phyloP scores from a whole-genome alignment of 2,797 vertebrate genomes.

The Rhyacichthys aspro region DNA sequence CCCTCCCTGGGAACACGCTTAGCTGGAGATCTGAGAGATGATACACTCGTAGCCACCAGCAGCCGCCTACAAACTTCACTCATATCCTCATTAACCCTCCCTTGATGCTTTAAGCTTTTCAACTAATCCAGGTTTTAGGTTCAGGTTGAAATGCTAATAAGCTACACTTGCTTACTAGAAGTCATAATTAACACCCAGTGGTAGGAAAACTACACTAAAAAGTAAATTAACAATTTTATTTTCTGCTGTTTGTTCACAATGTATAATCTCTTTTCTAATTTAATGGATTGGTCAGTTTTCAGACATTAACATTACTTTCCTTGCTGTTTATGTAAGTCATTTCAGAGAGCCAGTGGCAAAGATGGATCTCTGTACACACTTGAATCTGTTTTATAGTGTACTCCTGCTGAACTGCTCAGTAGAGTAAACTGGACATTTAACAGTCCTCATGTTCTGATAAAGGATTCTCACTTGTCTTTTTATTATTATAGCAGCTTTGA shows the following conservation, averaged over 20 bases:
- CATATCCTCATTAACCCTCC: slow-evolving; percentile 73
- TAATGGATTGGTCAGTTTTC: slow-evolving; percentile 64
- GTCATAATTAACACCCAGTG: slow-evolving; percentile 44
- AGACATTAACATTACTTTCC: slow-evolving; percentile 53
- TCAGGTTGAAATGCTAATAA: slow-evolving; percentile 69
- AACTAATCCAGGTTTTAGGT: slow-evolving; percentile 68
- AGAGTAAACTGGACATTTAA: neutral
- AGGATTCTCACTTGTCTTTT: too few species aligned
- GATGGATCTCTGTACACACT: slow-evolving; percentile 20
- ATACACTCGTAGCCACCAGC: slow-evolving; percentile 58
- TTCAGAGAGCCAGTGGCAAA: slow-evolving; percentile 40
- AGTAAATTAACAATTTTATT: slow-evolving; percentile 39
- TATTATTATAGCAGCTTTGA: too few species aligned
- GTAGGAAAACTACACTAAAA: slow-evolving; percentile 21
- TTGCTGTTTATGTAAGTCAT: slow-evolving; percentile 54
- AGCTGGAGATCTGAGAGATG: slow-evolving; percentile 71
- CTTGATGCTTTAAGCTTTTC: slow-evolving; percentile 60
- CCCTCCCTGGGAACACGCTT: slow-evolving; percentile 60
- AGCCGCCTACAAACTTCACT: slow-evolving; percentile 61
- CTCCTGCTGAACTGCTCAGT: neutral
- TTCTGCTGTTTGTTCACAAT: slow-evolving; percentile 48
- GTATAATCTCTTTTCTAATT: slow-evolving; percentile 64
- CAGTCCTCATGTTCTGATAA: too few species aligned
- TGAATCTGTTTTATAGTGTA: neutral
- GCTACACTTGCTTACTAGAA: slow-evolving; percentile 52